Conservation (phyloP, 2,797 vertebrate genomes). For the Meda fulgida region DNA sequence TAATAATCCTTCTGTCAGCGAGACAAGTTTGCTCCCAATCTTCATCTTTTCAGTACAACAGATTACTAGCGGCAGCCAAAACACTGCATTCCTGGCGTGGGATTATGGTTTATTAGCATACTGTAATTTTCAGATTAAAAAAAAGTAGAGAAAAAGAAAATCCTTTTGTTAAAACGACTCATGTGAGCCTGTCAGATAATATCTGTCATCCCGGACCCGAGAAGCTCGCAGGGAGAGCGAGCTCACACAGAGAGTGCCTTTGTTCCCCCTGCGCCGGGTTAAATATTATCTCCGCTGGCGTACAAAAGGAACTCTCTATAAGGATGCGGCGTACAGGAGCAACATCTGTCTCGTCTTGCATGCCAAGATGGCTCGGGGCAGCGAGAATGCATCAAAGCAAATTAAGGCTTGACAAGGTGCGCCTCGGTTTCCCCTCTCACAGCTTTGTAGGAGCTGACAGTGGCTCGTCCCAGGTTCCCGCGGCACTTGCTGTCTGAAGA, state of each 20-base stretch:
- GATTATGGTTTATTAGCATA: conserved; percentile 70
- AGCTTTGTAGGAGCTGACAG: conserved; percentile 29
- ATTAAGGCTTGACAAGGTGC: conserved; percentile 60
- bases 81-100: conserved; percentile 63
- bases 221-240: conserved; percentile 21
- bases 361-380: conserved; percentile 51
- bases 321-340: conserved; percentile 57
- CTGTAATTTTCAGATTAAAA: conserved; percentile 56
- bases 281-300: conserved; percentile 61
- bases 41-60: conserved; percentile 55
- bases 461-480: not conserved
- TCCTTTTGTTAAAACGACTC: conserved; percentile 65
- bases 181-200: conserved; percentile 69
- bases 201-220: conserved; percentile 62
- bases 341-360: conserved; percentile 55
- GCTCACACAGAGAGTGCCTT: conserved; percentile 66
- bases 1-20: conserved; percentile 61
- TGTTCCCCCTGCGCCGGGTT: conserved; percentile 65
- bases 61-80: conserved; percentile 59
- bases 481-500: conserved; percentile 33
- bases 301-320: conserved; percentile 59
- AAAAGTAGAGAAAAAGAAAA: conserved; percentile 58
- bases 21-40: conserved; percentile 60
- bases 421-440: conserved; percentile 31
- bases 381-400: conserved; percentile 54